Conservation (phyloP, 30 jellyfish, hydroid and myxozoan genomes). For the Hydractinia symbiolongicarpus region DNA sequence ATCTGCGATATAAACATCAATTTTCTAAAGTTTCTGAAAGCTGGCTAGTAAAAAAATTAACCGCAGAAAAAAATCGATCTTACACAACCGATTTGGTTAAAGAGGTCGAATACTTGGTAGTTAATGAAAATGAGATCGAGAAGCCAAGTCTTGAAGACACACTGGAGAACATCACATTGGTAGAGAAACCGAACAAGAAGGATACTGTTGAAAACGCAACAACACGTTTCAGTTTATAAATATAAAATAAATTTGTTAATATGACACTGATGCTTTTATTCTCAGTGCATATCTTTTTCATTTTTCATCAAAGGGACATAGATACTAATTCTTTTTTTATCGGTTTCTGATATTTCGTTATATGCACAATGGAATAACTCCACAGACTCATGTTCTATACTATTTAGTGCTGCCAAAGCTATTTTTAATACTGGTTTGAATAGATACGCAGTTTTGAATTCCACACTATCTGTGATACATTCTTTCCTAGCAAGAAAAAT, state of each 20-base stretch:
- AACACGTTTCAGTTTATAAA: too few species aligned
- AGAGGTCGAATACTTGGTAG: too few species aligned
- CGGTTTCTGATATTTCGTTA: conserved; percentile 24
- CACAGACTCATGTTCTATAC: conserved; percentile 30
- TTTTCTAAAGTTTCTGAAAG: conserved; percentile 26
- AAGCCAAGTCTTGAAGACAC: neutral
- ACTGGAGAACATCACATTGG: conserved; percentile 30
- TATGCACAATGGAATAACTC: conserved; percentile 45
- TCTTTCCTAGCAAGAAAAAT: neutral
- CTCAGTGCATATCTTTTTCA: neutral
- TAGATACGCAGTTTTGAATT: neutral
- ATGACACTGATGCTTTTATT: neutral
- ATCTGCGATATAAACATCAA: conserved; percentile 12
- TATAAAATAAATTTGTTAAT: neutral
- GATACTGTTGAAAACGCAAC: neutral
- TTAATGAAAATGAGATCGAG: too few species aligned
- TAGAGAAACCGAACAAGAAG: conserved; percentile 38
- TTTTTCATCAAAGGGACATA: neutral
- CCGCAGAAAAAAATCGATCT: conserved; percentile 1
- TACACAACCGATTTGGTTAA: neutral
- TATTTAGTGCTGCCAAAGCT: conserved; percentile 14
- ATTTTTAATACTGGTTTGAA: conserved; percentile 2
- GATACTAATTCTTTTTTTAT: conserved; percentile 16
- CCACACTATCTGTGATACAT: neutral
- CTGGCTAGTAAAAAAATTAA: conserved; percentile 15